These are phyloP conservation scores for Stichodactyla mertensii DNA, from an alignment of 64 coral and sea anemone genomes.

Conservation along the genomic window DNA sequence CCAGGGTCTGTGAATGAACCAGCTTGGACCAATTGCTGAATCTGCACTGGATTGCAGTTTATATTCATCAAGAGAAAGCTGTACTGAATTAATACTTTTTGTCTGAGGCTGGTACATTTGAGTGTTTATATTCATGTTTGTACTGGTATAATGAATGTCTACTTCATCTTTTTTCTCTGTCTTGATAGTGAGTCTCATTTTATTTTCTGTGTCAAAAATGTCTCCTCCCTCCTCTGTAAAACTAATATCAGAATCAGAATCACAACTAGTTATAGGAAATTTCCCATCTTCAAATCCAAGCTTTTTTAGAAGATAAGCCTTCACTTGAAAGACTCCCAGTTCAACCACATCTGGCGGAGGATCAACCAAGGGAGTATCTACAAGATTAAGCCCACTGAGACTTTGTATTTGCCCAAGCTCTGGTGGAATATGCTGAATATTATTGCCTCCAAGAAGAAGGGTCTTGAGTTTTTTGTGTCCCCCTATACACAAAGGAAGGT, in stretches of 20 bases:
- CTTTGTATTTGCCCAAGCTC: constrained; percentile 57
- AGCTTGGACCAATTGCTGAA: neutral
- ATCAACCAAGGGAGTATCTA: constrained; percentile 46
- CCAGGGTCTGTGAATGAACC: constrained; percentile 73
- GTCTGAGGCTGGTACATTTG: neutral
- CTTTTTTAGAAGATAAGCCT: constrained; percentile 43
- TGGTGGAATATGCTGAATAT: constrained; percentile 33
- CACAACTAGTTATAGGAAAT: neutral
- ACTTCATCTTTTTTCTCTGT: neutral
- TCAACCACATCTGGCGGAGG: constrained; percentile 46
- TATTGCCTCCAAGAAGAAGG: constrained; percentile 57
- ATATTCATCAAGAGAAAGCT: neutral
- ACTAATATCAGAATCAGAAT: neutral
- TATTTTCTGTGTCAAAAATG: neutral
- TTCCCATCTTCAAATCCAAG: constrained; percentile 25
- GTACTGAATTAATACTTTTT: neutral
- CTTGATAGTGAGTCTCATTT: neutral
- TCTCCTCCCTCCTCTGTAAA: neutral
- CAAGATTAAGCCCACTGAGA: constrained; percentile 58
- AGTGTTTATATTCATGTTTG: neutral
- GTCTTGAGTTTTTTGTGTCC: constrained; percentile 46
- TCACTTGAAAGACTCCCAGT: constrained; percentile 47
- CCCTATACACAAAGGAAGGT: constrained; percentile 48
- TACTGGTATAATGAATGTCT: neutral
- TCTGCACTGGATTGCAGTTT: neutral